Base-by-base conservation (phyloP, 2,888 invertebrate species). In the Nematopogon swammerdamellus region DNA sequence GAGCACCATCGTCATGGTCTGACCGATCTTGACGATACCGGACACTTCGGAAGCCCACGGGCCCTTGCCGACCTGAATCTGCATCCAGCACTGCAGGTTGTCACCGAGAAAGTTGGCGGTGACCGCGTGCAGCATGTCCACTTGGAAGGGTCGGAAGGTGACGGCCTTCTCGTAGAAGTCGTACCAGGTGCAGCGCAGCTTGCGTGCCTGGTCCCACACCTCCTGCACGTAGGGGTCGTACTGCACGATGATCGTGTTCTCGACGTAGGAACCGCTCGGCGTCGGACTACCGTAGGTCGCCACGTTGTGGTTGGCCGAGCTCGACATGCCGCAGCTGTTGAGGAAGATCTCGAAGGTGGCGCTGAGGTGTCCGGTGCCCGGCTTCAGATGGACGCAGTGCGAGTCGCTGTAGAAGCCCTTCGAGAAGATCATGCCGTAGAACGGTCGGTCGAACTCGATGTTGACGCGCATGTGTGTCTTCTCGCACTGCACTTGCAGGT, bases 11-110 rank as follows among this genome's bases (percentile, higher is more conserved):
- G 95, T 95, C 95, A 95, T 95, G 0, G 95, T 95, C 68, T 95
- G 95, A 19, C 95, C 95, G 57, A 95, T 95, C 76, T 95, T 95
- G 10, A 95, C 95, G 62, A 95, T 94, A 49, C 95, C 95, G 1
- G 94, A 94, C 29, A 95, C 95, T 74, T 95, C 95, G 14, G 93
- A 93, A n/a, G 95, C 95, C 95, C 95, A 95, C 1, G 95, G 95
- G 56, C 95, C 95, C 68, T 95, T 95, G 50, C 95, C 95, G 45
- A 95, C 95, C 74, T 95, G 95, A 60, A 95, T 95, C 72, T 95
- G 95, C 95, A 95, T 95, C 95, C 95, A 95, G 74, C 95, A 95
- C 67, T 95, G 95, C 60, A 95, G 80, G 77, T 95, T 95, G 72
- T 95, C 95, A 20, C 95, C 95, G 59, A 95, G 84, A 85, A 95